Conservation (phyloP, 2,888 invertebrate species). For the Hoplodrina ambigua region DNA sequence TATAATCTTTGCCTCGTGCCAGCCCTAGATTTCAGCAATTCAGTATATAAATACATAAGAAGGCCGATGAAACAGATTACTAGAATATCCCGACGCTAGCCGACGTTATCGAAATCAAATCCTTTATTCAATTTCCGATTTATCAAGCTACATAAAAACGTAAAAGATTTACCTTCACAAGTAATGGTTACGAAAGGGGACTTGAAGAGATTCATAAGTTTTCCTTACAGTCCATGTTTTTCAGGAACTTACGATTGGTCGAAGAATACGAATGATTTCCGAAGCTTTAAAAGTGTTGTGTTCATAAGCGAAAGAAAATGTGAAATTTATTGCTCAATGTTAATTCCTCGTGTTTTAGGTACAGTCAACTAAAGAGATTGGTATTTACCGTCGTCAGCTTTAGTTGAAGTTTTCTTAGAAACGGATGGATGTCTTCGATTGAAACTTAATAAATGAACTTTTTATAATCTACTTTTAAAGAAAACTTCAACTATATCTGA, state of each 20-base stretch:
- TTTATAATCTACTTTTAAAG: too few relatives aligned
- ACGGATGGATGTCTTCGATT: too few relatives aligned
- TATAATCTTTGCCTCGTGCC: background rate
- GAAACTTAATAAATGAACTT: too few relatives aligned
- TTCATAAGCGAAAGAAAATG: background rate
- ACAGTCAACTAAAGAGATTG: too few relatives aligned
- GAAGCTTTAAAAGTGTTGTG: constrained; percentile 24
- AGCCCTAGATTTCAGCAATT: constrained; percentile 16
- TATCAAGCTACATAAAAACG: constrained; percentile 37
- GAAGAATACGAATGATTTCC: constrained; percentile 10
- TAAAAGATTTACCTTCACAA: constrained; percentile 36
- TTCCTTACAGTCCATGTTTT: background rate
- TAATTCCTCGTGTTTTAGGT: background rate
- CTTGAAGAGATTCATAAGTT: constrained; percentile 24
- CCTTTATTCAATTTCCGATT: constrained; percentile 61
- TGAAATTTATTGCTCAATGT: background rate
- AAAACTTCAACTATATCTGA: too few relatives aligned
- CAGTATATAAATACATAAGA: constrained; percentile 16
- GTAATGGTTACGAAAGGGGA: constrained; percentile 24
- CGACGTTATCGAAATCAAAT: constrained; percentile 38
- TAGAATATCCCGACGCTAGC: constrained; percentile 18
- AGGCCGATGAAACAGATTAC: constrained; percentile 23
- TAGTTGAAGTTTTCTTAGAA: too few relatives aligned
- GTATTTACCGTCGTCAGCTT: too few relatives aligned
- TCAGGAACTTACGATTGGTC: constrained; percentile 2